Base-by-base conservation (phyloP, 2,797 vertebrate genomes). In the Aulostomus chinensis region DNA sequence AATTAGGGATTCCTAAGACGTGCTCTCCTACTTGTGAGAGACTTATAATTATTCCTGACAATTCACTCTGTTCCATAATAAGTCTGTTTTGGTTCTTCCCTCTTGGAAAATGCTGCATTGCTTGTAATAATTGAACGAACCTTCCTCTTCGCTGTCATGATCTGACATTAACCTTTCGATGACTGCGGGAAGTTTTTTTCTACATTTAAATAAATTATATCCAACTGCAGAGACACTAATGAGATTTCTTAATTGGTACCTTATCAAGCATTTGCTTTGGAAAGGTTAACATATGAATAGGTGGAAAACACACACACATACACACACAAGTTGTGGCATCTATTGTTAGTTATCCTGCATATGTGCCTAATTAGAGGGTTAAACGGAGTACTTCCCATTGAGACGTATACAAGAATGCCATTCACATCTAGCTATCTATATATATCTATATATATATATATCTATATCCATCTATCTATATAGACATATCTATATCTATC, bases 161-260 rank as follows among this genome's bases (percentile, higher is more conserved):
- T 18, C 7, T 5, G 2, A 40, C 37, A 36, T 55, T 55, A 52
- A 18, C 20, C n/a, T 38, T 18, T 15, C 15, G 29, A 42, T 17
- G 21, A 42, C 28, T 36, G 17, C 6, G 28, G 8, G 20, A 24
- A 25, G 6, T 6, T 21, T 21, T 21, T 21, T 21, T 21, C n/a
- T 21, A 6, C 6, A 21, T 21, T 6, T 3, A 21, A 21, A 21
- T 21, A 21, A 3, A 21, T 21, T 21, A 21, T 8, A 13, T 43
- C 21, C 30, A 36, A 55, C 17, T 60, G 13, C 8, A 12, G 9
- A 11, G 40, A 20, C 55, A 14, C 18, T 26, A 50, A 53, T 53
- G 10, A 52, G 17, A 28, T 30, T 65, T 66, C n/a, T 51, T 34
- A 71, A 59, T 58, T 63, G 47, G 56, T 29, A 14, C 32, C 72